Evolutionary conservation across 2,888 invertebrate genomes (phyloP).

Genomic region (Stomorhina lunata): DNA sequence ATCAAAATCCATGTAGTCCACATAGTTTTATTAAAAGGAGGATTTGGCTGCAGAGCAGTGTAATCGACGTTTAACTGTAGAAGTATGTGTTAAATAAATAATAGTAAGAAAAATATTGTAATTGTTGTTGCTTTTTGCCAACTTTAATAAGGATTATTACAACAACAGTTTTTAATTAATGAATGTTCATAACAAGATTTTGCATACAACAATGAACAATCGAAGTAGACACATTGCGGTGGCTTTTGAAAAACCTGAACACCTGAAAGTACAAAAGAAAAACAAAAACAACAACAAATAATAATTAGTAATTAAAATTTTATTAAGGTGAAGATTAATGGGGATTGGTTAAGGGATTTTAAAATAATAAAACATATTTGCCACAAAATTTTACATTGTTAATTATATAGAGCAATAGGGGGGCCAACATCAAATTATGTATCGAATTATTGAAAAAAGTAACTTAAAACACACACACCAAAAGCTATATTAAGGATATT

Average conservation of each 20-base stretch:
- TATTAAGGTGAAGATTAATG: not conserved
- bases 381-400: no score
- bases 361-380: not conserved
- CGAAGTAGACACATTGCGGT: slow-evolving; percentile 83
- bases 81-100: slow-evolving; percentile 8
- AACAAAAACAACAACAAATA: not conserved
- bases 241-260: slow-evolving; percentile 69
- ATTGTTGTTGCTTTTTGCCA: not conserved
- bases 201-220: slow-evolving; percentile 87
- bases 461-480: no score
- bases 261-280: slow-evolving; percentile 44
- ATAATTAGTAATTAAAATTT: not conserved
- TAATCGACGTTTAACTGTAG: not conserved
- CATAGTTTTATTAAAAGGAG: no score
- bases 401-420: no score
- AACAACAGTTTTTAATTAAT: slow-evolving; percentile 88
- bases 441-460: no score
- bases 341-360: no score
- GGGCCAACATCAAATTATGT: no score
- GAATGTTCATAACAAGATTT: slow-evolving; percentile 87
- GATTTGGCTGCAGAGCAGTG: no score
- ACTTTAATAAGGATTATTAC: slow-evolving; percentile 81
- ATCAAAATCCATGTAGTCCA: no score
- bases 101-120: slow-evolving; percentile 14
- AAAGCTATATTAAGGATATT: no score